Conservation (phyloP, 2,113 vertebrate genomes). For the Gymnocephalus cernua region DNA sequence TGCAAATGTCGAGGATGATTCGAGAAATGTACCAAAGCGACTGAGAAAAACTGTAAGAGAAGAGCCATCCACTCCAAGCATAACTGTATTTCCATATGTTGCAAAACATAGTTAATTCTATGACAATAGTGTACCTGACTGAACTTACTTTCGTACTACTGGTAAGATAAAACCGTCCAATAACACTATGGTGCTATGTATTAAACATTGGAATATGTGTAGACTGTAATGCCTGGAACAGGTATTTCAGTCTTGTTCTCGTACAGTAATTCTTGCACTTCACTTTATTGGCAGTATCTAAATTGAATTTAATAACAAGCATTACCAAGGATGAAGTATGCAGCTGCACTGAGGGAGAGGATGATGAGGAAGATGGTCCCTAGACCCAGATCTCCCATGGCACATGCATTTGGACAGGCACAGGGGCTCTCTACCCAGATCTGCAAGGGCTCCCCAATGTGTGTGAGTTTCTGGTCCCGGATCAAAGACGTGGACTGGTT, state of each 20-base stretch:
- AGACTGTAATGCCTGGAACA: neutral
- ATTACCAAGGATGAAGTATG: constrained; percentile 83
- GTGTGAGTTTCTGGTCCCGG: constrained; percentile 46
- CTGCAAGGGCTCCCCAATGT: constrained; percentile 63
- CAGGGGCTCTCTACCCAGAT: constrained; percentile 83
- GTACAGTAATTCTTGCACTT: neutral
- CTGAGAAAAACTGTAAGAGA: too few species aligned
- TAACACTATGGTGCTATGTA: neutral
- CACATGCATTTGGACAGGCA: constrained; percentile 81
- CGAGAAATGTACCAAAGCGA: too few species aligned
- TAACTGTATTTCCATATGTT: too few species aligned
- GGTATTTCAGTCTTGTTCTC: neutral
- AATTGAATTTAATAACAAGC: neutral
- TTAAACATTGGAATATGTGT: neutral
- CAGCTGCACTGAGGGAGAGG: constrained; percentile 75
- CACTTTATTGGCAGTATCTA: neutral
- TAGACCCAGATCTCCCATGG: constrained; percentile 76
- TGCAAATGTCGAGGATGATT: too few species aligned
- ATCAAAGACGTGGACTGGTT: constrained; percentile 57
- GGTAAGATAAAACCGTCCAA: neutral
- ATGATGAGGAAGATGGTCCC: constrained; percentile 83
- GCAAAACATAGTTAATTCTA: too few species aligned
- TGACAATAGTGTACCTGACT: too few species aligned
- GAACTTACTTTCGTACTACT: neutral
- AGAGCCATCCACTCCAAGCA: too few species aligned